Percentiles rank a stretch among this genome's conserved stretches.
phyloP scores from a whole-genome alignment of 2,113 vertebrate genomes.

The Anguilla rostrata region DNA sequence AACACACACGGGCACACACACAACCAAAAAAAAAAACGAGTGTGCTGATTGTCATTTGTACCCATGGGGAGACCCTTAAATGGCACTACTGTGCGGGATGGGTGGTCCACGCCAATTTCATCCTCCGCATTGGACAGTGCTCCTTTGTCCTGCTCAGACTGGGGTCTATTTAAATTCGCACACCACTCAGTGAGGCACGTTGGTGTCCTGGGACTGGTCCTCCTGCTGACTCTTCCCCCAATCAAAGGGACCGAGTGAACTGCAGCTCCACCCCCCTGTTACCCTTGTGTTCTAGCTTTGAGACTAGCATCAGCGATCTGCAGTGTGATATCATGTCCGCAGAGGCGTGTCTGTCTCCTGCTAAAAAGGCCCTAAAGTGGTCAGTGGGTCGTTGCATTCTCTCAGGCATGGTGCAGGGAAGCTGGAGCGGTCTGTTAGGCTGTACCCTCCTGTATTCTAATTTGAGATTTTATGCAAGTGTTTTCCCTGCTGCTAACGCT shows the following conservation, averaged over 20 bases:
- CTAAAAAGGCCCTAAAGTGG: background rate
- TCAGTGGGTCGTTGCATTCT: background rate
- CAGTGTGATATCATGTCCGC: background rate
- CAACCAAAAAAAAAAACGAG: background rate
- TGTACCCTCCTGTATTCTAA: background rate
- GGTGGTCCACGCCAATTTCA: background rate
- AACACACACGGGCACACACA: background rate
- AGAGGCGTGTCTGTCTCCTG: background rate
- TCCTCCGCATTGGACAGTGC: background rate
- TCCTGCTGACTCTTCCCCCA: conserved; percentile 7
- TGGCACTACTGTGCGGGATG: conserved; percentile 12
- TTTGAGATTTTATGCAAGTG: background rate
- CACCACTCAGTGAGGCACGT: background rate
- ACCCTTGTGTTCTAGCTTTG: background rate
- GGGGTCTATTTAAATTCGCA: background rate
- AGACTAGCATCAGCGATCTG: background rate
- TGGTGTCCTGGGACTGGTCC: conserved; percentile 17
- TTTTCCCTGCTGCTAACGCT: background rate
- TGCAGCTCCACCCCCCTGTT: background rate
- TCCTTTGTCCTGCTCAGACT: conserved; percentile 26
- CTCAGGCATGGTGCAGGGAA: background rate
- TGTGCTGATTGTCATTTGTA: background rate
- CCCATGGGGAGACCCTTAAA: conserved; percentile 12
- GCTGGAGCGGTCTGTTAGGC: background rate
- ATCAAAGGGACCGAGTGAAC: background rate